These are phyloP conservation scores for Clarias macrocephalus DNA, from an alignment of 2,113 vertebrate species.

Conservation along the genomic window DNA sequence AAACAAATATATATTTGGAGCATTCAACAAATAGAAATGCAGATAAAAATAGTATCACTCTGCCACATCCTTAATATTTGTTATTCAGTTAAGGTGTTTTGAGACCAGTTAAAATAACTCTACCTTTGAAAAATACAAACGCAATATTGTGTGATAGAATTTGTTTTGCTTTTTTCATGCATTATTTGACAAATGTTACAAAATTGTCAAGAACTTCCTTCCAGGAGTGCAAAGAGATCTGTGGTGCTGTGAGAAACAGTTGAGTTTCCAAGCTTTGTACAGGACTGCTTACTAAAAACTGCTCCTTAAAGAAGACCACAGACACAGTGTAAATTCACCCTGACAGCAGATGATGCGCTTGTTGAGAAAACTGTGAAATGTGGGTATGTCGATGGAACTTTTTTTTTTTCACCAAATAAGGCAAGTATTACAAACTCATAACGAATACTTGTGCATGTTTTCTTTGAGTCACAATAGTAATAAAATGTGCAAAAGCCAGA, in stretches of 20 bases:
- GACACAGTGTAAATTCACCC: not conserved
- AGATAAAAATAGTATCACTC: not conserved
- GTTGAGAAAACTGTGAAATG: constrained; percentile 50
- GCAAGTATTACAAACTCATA: too few relatives aligned
- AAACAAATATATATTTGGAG: not conserved
- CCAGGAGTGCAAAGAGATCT: constrained; percentile 59
- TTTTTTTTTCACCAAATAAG: too few relatives aligned
- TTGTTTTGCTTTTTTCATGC: not conserved
- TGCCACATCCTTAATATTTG: not conserved
- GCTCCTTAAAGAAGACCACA: constrained; percentile 55
- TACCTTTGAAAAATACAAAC: not conserved
- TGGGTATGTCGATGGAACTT: not conserved
- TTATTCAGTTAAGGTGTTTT: not conserved
- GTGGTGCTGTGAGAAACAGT: constrained; percentile 56
- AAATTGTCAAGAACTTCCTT: constrained; percentile 37
- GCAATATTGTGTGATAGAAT: not conserved
- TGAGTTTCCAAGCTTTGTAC: constrained; percentile 59
- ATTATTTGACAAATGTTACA: not conserved
- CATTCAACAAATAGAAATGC: not conserved
- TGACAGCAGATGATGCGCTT: constrained; percentile 45
- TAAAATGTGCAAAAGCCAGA: too few relatives aligned
- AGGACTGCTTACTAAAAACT: constrained; percentile 57
- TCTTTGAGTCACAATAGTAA: too few relatives aligned
- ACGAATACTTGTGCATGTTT: too few relatives aligned
- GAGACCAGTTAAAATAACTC: not conserved